Base-by-base conservation (phyloP, 2,888 invertebrate genomes). In the Nephrotoma flavescens region DNA sequence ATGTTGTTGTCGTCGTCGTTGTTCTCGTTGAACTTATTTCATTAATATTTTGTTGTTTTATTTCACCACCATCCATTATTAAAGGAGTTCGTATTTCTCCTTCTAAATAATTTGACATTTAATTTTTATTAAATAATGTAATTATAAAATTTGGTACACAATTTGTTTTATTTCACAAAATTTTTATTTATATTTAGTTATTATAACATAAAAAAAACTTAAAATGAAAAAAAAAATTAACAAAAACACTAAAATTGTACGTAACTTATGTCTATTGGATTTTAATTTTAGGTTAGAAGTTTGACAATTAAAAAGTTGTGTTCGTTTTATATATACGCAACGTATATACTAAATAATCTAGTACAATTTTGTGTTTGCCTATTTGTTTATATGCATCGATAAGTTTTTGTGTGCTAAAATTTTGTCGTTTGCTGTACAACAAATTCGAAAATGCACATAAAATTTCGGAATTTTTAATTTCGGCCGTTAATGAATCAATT, bases 21-120 rank as follows among this genome's bases (percentile, higher is more conserved):
- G 42, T 15, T 44, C 5, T 85, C 12, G 91, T 91, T 87, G 90
- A 88, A 85, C 88, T 88, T 71, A 71, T 4, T 31, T 71, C 71
- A 31, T 71, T 19, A 71, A 71, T 71, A 87, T 89, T 88, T 87
- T 88, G 87, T 83, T 88, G 87, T 87, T 86, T 88, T 86, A 87
- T 89, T 87, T 89, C 89, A 88, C 89, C 90, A 57, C 87, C 86
- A 42, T 44, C 87, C 42, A 85, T 52, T 57, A 87, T 41, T 19
- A 87, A 47, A 83, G 87, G 86, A 15, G 87, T 44, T 57, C 84
- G 83, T 15, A 52, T 44, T 42, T 45, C 44, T 84, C 85, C 87
- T 57, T 87, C 86, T 9, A 87, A 45, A n/a, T 86, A 47, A 42
- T 87, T 87, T 85, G 87, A 87, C 87, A 87, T 87, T 85, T 41